phyloP scores from a whole-genome alignment of 2,113 vertebrate species.

The Paradoxurus hermaphroditus region DNA sequence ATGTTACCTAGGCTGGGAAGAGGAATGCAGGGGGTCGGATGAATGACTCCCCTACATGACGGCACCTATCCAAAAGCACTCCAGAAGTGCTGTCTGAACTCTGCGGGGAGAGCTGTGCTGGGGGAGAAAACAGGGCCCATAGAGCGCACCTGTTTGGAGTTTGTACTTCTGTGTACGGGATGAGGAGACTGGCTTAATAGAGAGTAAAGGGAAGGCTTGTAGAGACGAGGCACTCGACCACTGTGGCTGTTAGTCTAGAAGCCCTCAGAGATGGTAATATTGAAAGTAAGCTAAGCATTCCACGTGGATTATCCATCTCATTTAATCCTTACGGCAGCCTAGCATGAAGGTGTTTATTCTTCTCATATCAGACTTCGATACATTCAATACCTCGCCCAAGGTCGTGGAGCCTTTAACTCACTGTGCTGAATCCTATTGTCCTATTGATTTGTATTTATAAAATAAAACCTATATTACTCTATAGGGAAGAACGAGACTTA shows the following conservation, averaged over 20 bases:
- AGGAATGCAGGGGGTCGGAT: background rate
- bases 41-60: background rate
- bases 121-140: background rate
- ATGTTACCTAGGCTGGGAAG: background rate
- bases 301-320: background rate
- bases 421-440: background rate
- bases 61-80: background rate
- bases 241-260: background rate
- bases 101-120: background rate
- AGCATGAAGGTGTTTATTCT: background rate
- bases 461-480: background rate
- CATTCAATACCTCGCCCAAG: background rate
- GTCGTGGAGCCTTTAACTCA: background rate
- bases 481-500: background rate
- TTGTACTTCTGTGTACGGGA: background rate
- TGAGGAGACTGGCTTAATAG: background rate
- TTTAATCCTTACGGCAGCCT: background rate
- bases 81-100: background rate
- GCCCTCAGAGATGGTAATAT: background rate
- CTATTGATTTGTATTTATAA: slow-evolving; percentile 3
- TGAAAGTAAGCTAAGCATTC: background rate
- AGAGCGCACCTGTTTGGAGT: background rate
- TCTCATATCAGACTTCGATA: background rate
- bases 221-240: background rate
- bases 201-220: background rate